Base-by-base conservation (phyloP, 2,888 invertebrate genomes). In the Hymenopus coronatus region DNA sequence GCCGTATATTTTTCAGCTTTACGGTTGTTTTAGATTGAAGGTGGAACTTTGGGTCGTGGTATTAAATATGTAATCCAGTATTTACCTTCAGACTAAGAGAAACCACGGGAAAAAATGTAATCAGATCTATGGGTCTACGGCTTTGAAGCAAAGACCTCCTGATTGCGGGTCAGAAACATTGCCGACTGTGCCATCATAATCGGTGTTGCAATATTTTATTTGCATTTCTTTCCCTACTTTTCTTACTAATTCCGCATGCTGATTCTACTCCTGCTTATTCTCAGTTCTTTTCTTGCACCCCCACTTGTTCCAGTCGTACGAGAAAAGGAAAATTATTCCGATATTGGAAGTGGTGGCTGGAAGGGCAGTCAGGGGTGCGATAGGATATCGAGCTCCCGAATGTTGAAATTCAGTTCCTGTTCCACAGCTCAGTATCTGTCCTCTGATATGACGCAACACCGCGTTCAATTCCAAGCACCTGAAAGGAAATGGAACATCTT, bases 401-500 rank as follows among this genome's bases (percentile, higher is more conserved):
- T 70, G 54, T 70, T 70, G 54, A 28, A 86, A 86, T 81, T 81
- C 28, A 81, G 81, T 86, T 86, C 81, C 25, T 85, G 25, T 85
- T 85, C 46, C 40, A 40, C 81, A 70, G 86, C 70, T 81, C 30
- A 70, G 81, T 81, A 86, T 86, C 86, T 86, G 81, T 28, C 14
- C 81, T 25, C 70, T 30, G 70, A 81, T 86, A 81, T 86, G 86
- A 86, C 25, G 81, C 70, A 86, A 28, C 28, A 28, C 86, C 28
- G 27, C 46, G 28, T 86, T 28, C 30, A 33, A 28, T 54, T 54
- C n/a, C 85, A 28, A 86, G 81, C 30, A 70, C 28, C 81, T 86
- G 20, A 86, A 70, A 86, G 86, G 86, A 86, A 86, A 86, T 86
- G 86, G 86, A 86, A 86, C 30, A 70, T 86, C 86, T 81, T 81